These are phyloP conservation scores for Oncorhynchus mykiss DNA, from an alignment of 2,113 vertebrate genomes.

Conservation along the genomic window DNA sequence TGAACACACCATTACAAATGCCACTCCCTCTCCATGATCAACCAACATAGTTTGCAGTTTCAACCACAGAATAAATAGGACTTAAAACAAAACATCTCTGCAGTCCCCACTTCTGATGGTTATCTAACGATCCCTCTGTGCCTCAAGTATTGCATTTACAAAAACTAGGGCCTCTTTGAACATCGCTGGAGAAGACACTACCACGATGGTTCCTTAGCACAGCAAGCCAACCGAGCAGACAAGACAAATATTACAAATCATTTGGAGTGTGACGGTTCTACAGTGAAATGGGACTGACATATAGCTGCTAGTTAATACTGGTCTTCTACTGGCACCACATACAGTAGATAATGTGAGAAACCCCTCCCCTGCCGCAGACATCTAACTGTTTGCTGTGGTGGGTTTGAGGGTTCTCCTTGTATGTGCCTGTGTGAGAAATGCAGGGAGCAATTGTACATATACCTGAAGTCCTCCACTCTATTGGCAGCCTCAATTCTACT, in stretches of 20 bases:
- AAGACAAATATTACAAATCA: slow-evolving; percentile 19
- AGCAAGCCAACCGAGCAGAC: slow-evolving; percentile 36
- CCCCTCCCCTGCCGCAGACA: slow-evolving; percentile 23
- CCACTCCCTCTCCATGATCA: slow-evolving; percentile 32
- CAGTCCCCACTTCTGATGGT: slow-evolving; percentile 62
- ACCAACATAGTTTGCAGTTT: slow-evolving; percentile 56
- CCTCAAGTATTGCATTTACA: slow-evolving; percentile 56
- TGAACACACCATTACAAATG: slow-evolving; percentile 23
- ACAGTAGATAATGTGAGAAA: slow-evolving; percentile 26
- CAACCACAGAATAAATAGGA: slow-evolving; percentile 58
- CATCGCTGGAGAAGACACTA: slow-evolving; percentile 44
- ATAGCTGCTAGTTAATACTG: slow-evolving; percentile 25
- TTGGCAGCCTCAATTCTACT: no score
- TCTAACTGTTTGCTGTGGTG: slow-evolving; percentile 14
- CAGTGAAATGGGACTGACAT: slow-evolving; percentile 18
- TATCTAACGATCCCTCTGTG: slow-evolving; percentile 39
- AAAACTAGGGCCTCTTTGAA: slow-evolving; percentile 42
- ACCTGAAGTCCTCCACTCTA: no score
- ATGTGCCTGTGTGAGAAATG: slow-evolving; percentile 6
- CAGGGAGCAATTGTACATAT: not conserved
- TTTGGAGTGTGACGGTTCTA: slow-evolving; percentile 37
- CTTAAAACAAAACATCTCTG: slow-evolving; percentile 58
- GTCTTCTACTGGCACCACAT: slow-evolving; percentile 43
- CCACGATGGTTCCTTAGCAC: slow-evolving; percentile 23
- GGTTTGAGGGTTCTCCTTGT: slow-evolving; percentile 6